Evolutionary conservation across 2,113 vertebrate species (phyloP).

Genomic region (Notarius quadriscutis): DNA sequence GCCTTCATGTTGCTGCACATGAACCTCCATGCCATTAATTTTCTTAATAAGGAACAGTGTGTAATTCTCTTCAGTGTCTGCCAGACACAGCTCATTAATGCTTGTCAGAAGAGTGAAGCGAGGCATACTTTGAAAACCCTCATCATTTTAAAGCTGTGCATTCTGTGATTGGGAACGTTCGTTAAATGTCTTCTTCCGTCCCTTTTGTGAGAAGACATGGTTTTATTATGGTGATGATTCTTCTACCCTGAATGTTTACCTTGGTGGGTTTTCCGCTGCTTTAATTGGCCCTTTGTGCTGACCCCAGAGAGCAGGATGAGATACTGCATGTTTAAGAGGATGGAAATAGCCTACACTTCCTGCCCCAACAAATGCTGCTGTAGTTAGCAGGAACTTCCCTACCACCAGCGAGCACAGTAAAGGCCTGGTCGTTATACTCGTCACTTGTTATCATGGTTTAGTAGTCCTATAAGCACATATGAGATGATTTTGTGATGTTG

Average conservation of each 20-base stretch:
- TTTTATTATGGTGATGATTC: slow-evolving; percentile 60
- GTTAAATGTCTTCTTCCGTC: neutral
- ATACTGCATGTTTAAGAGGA: slow-evolving; percentile 67
- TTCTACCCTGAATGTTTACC: slow-evolving; percentile 69
- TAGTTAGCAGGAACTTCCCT: slow-evolving; percentile 18
- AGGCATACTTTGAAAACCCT: neutral
- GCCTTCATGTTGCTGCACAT: slow-evolving; percentile 14
- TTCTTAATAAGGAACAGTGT: slow-evolving; percentile 48
- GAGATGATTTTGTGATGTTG: neutral
- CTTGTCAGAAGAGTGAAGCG: neutral
- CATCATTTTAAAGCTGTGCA: neutral
- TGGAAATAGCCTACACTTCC: slow-evolving; percentile 73
- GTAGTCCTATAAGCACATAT: neutral
- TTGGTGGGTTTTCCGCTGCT: slow-evolving; percentile 70
- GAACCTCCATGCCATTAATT: slow-evolving; percentile 51
- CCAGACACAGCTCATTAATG: slow-evolving; percentile 34
- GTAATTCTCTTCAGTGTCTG: slow-evolving; percentile 28
- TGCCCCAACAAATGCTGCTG: slow-evolving; percentile 56
- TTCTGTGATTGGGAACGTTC: neutral
- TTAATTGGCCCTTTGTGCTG: slow-evolving; percentile 68
- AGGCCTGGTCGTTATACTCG: neutral
- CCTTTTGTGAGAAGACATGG: slow-evolving; percentile 58
- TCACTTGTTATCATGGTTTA: slow-evolving; percentile 2
- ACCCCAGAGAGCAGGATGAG: slow-evolving; percentile 69
- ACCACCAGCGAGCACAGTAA: neutral